Evolutionary conservation across 2,888 invertebrate genomes (phyloP), one percentile per base, ranked within the genome.

Genomic region (Mythimna pallens): DNA sequence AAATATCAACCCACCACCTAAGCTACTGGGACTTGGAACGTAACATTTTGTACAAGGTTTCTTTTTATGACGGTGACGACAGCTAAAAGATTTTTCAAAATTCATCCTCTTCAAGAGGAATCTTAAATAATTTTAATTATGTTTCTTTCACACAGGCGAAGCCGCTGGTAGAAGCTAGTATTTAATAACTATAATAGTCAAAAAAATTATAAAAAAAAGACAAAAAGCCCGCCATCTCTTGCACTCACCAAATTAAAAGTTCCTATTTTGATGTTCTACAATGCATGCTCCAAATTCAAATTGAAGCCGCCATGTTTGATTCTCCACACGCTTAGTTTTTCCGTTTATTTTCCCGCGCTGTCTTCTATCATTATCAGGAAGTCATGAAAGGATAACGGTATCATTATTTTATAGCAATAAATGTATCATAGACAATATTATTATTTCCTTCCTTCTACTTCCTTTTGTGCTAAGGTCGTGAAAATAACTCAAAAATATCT

Each of bases 401-500:
- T 12, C 40, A 67, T 61, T 25, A 55, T 57, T 52, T 69, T 63
- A 75, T 34, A 36, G 10, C 7, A 25, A 25, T 65, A 65, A 81
- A 76, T 80, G 67, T 68, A 58, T 62, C 78, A 68, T 50, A 73
- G 66, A 77, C 62, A 65, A 69, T n/a, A 52, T 20, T n/a, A 52
- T 71, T 54, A 78, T 72, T 71, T 80, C 72, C 78, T 64, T 64
- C n/a, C 66, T 57, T 71, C 65, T 52, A 54, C 59, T 65, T 78
- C 78, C 72, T 77, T 77, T 67, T 79, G 76, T 55, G 30, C 40
- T 7, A 62, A 68, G 54, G 68, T 65, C 55, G 65, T 78, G 82
- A 73, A 80, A 78, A 81, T 71, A 72, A 58, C 50, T 72, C 57
- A 43, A 82, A 81, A 81, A 73, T 80, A 68, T 52, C 50, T 52